Conservation (phyloP, 1,140 invertebrate species). For the Ylistrum balloti region DNA sequence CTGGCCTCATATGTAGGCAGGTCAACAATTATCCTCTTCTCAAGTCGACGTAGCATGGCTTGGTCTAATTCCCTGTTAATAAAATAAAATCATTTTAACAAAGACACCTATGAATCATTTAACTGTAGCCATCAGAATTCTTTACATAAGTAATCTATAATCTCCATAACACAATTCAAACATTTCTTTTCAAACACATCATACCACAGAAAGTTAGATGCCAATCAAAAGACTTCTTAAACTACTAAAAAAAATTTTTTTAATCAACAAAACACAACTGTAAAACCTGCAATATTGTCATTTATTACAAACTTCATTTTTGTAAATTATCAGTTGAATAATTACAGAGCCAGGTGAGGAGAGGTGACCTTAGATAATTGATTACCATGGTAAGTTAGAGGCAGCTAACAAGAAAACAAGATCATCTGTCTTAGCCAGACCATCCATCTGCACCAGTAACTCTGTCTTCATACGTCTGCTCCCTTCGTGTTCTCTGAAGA, state of each 20-base stretch:
- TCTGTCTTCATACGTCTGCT: slow-evolving; percentile 86
- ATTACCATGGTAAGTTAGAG: slow-evolving; percentile 94
- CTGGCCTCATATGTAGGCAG: slow-evolving; percentile 88
- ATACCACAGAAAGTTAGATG: too few relatives aligned
- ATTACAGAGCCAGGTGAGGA: background rate
- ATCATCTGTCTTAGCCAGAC: slow-evolving; percentile 85
- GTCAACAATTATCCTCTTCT: slow-evolving; percentile 93
- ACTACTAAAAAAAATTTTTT: too few relatives aligned
- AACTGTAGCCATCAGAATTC: too few relatives aligned
- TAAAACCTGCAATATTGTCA: too few relatives aligned
- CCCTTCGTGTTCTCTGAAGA: slow-evolving; percentile 84
- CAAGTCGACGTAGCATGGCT: slow-evolving; percentile 93
- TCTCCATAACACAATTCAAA: too few relatives aligned
- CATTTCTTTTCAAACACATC: too few relatives aligned
- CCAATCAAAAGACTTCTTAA: too few relatives aligned
- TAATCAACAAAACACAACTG: too few relatives aligned
- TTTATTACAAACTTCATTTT: too few relatives aligned
- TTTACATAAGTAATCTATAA: too few relatives aligned
- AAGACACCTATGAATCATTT: too few relatives aligned
- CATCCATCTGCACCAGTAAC: slow-evolving; percentile 92
- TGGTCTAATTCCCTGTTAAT: slow-evolving; percentile 91
- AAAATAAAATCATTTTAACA: slow-evolving; percentile 19
- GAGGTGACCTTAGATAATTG: background rate
- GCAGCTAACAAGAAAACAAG: slow-evolving; percentile 93
- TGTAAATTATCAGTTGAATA: too few relatives aligned